Base-by-base conservation (phyloP, 2,888 invertebrate genomes). In the Spialia ferax region DNA sequence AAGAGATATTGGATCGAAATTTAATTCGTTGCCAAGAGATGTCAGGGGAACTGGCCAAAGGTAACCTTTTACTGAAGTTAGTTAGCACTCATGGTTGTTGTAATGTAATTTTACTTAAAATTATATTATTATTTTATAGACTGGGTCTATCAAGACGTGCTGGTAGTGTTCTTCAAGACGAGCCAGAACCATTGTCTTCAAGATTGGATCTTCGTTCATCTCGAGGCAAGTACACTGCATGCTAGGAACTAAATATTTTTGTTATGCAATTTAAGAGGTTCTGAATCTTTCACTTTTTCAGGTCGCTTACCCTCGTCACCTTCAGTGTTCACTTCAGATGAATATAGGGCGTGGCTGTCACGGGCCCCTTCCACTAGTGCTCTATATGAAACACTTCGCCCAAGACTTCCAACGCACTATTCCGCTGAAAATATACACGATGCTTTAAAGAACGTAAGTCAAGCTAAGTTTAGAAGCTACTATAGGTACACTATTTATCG, bases 361-460 rank as follows among this genome's bases (percentile, higher is more conserved):
- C 95, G 98, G 62, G 97, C 97, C 10, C 97, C 97, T 0, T 98
- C 98, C 70, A 98, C 98, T 69, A 98, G 98, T 73, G 98, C 98
- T 50, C 97, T 98, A 77, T 98, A 98, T 86, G 98, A 98, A 84
- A 96, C 97, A 80, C 96, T 98, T 84, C 95, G 98, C 72, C 96
- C 97, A 69, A 96, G 97, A 55, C 95, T 97, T 70, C 97, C 97
- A 75, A 93, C 93, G 6, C 93, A 93, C 74, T 98, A 97, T 92
- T 98, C 98, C 79, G 98, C 98, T 38, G 98, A 98, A 91, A 98
- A 98, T 84, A 97, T 98, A 77, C 97, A 97, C 74, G 97, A 97
- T 76, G 97, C 97, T 59, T 95, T 96, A 54, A 96, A 97, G 88
- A 97, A 98, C 91, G 98, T 98, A 90, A 95, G 95, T 76, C 18